Conservation (phyloP, 2,888 invertebrate genomes). For the Argynnis bischoffii region DNA sequence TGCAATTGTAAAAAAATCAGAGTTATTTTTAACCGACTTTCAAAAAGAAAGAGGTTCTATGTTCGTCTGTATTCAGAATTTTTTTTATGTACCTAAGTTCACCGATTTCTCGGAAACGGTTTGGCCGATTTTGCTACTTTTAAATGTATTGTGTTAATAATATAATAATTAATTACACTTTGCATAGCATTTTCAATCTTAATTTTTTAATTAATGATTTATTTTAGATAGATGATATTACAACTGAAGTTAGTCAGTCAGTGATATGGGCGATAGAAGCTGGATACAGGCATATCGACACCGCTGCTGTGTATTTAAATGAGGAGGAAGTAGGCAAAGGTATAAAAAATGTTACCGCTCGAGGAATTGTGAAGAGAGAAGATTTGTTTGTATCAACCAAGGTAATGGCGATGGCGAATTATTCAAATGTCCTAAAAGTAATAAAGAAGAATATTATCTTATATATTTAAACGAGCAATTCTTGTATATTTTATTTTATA, state of each 20-base stretch:
- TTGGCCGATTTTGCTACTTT: too few species aligned
- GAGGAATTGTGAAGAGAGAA: conserved; percentile 74
- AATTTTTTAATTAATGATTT: neutral
- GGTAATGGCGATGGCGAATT: conserved; percentile 49
- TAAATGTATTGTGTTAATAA: too few species aligned
- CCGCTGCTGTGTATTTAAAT: conserved; percentile 81
- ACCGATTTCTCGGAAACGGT: too few species aligned
- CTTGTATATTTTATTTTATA: too few species aligned
- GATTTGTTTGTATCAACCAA: conserved; percentile 81
- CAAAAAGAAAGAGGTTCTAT: neutral
- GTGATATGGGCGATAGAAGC: conserved; percentile 79
- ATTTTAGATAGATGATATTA: conserved; percentile 8
- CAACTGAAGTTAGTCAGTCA: conserved; percentile 40
- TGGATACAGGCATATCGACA: conserved; percentile 85
- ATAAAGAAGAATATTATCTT: neutral
- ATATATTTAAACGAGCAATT: too few species aligned
- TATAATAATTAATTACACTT: too few species aligned
- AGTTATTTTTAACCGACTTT: too few species aligned
- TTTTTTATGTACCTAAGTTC: neutral
- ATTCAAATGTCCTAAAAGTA: neutral
- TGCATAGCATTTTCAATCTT: too few species aligned
- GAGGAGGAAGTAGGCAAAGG: conserved; percentile 81
- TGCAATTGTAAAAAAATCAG: too few species aligned
- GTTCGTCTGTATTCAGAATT: neutral
- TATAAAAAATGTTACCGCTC: conserved; percentile 70